These are phyloP conservation scores for Pecten maximus DNA, from an alignment of 2,888 invertebrate species.

Conservation along the genomic window DNA sequence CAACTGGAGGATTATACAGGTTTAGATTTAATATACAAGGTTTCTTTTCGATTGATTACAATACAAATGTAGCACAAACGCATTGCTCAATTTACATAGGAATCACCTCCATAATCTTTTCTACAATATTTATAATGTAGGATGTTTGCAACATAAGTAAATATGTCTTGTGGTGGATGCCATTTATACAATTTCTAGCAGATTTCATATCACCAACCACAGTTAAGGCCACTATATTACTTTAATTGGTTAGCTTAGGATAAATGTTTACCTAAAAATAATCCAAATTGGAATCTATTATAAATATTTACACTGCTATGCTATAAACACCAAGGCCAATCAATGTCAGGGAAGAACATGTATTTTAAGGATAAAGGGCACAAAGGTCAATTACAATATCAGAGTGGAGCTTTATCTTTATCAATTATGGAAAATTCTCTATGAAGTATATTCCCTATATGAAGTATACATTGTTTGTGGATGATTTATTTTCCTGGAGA, in stretches of 20 bases:
- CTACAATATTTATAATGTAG: too few species aligned
- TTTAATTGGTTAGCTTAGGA: not conserved
- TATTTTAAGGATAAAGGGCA: not conserved
- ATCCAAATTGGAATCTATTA: not conserved
- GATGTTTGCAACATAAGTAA: too few species aligned
- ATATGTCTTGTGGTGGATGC: too few species aligned
- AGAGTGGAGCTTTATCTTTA: not conserved
- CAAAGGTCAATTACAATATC: not conserved
- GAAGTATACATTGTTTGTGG: not conserved
- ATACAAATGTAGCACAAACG: too few species aligned
- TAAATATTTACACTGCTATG: not conserved
- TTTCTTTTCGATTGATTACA: too few species aligned
- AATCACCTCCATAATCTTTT: too few species aligned
- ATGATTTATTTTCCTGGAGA: conserved; percentile 54
- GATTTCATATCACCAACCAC: too few species aligned
- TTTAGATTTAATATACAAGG: too few species aligned
- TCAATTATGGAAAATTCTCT: not conserved
- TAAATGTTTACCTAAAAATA: not conserved
- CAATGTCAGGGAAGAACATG: not conserved
- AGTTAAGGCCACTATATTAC: too few species aligned
- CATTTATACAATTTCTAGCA: too few species aligned
- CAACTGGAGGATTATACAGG: too few species aligned
- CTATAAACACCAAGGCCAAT: not conserved
- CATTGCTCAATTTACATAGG: too few species aligned
- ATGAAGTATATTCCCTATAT: not conserved